phyloP scores from a whole-genome alignment of 1,140 invertebrate genomes.

The Lordiphosa stackelbergi region DNA sequence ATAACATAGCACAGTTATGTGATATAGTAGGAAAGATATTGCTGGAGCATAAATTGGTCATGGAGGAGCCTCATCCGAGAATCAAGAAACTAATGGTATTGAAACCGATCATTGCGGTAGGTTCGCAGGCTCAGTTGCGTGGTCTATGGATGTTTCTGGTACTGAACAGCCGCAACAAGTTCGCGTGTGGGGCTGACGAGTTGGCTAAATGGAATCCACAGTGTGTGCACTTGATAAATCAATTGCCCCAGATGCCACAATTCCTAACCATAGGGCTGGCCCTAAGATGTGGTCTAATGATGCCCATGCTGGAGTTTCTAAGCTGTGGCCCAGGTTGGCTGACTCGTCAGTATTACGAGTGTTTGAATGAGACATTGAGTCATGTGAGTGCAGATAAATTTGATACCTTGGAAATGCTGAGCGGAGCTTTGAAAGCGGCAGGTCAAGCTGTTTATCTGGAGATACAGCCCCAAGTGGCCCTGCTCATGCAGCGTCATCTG shows the following conservation, averaged over 20 bases:
- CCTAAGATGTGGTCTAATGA: constrained; percentile 22
- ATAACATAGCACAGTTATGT: background rate
- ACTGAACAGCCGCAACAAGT: background rate
- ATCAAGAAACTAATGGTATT: too few species aligned
- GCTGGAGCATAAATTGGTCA: constrained; percentile 1
- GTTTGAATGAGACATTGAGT: constrained; percentile 15
- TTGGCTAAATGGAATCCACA: constrained; percentile 10
- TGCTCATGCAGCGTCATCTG: constrained; percentile 30
- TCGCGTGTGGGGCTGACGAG: background rate
- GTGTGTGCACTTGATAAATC: constrained; percentile 31
- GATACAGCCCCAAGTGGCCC: background rate
- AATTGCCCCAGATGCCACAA: constrained; percentile 18
- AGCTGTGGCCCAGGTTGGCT: constrained; percentile 33
- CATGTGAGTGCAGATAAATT: constrained; percentile 1
- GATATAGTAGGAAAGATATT: background rate
- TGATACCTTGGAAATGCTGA: constrained; percentile 10
- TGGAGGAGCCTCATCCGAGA: too few species aligned
- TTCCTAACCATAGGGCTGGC: constrained; percentile 19
- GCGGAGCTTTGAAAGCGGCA: constrained; percentile 9
- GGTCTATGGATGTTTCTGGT: constrained; percentile 1
- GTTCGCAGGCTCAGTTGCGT: background rate
- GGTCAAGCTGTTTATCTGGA: constrained; percentile 4
- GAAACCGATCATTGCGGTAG: background rate
- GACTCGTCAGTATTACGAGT: constrained; percentile 23
- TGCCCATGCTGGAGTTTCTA: constrained; percentile 29